These are phyloP conservation scores for Cephus spinipes DNA, from an alignment of 2,888 invertebrate species.

Conservation along the genomic window DNA sequence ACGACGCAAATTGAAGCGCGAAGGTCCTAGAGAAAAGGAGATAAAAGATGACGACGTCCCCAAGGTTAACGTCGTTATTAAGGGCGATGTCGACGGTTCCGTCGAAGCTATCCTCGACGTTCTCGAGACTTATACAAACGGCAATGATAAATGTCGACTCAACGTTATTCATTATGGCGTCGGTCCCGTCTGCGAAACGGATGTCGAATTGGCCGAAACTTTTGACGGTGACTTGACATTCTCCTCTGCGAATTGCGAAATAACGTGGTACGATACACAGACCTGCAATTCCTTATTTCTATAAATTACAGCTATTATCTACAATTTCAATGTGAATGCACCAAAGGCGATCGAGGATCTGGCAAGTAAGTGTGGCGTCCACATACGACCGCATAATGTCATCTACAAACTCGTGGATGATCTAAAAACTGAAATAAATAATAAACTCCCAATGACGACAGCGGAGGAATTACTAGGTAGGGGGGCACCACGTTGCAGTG, in stretches of 20 bases:
- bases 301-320: slow-evolving; percentile 76
- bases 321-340: slow-evolving; percentile 86
- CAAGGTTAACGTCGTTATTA: slow-evolving; percentile 73
- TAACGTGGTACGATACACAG: background rate
- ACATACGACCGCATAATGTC: slow-evolving; percentile 82
- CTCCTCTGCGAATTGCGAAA: background rate
- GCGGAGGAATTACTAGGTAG: slow-evolving; percentile 83
- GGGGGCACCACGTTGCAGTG: no score
- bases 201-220: slow-evolving; percentile 83
- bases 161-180: slow-evolving; percentile 92
- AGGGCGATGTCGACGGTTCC: slow-evolving; percentile 96
- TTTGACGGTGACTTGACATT: slow-evolving; percentile 71
- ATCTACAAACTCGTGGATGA: slow-evolving; percentile 95
- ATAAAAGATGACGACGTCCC: slow-evolving; percentile 69
- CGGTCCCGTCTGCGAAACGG: slow-evolving; percentile 85
- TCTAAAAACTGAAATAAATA: slow-evolving; percentile 82
- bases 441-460: slow-evolving; percentile 76
- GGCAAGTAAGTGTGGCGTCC: slow-evolving; percentile 70
- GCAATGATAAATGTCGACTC: slow-evolving; percentile 76
- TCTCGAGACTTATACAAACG: slow-evolving; percentile 85
- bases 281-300: slow-evolving; percentile 24
- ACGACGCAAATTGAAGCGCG: slow-evolving; percentile 68
- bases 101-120: slow-evolving; percentile 95
- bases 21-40: slow-evolving; percentile 74
- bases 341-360: slow-evolving; percentile 67